Evolutionary conservation across 37 sponge, comb jelly and placozoan genomes (phyloP).

Genomic region (Petrosia ficiformis): DNA sequence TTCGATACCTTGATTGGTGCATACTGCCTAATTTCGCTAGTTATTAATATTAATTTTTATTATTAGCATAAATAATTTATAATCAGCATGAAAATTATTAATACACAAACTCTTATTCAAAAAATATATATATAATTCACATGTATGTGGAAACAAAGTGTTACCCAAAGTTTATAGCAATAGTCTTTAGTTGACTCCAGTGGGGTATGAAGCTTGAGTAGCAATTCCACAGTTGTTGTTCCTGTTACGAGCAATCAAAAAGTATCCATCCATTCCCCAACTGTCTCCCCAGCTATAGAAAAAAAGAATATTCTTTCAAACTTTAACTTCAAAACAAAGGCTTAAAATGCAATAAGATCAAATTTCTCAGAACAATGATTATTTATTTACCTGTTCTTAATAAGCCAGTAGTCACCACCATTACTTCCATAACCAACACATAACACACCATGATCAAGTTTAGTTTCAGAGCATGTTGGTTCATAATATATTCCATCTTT

Average conservation of each 20-base stretch:
- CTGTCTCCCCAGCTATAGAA: conserved; percentile 69
- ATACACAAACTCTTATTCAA: too few relatives aligned
- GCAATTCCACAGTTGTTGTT: conserved; percentile 90
- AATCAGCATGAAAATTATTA: too few relatives aligned
- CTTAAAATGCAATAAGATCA: too few relatives aligned
- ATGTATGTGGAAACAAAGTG: too few relatives aligned
- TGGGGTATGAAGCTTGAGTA: conserved; percentile 76
- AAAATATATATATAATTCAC: too few relatives aligned
- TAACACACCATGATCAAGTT: conserved; percentile 41
- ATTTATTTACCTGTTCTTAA: conserved; percentile 54
- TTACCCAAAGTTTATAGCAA: too few relatives aligned
- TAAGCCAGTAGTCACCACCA: conserved; percentile 55
- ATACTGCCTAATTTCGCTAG: too few relatives aligned
- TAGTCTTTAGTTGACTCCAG: background rate
- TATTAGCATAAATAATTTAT: too few relatives aligned
- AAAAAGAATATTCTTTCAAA: background rate
- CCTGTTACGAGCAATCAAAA: conserved; percentile 62
- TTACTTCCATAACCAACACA: conserved; percentile 44
- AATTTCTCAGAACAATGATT: background rate
- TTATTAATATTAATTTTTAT: too few relatives aligned
- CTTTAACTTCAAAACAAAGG: too few relatives aligned
- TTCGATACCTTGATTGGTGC: too few relatives aligned
- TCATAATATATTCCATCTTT: conserved; percentile 25
- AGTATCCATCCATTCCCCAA: conserved; percentile 86
- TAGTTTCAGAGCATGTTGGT: conserved; percentile 34